These are phyloP conservation scores for Leptoteleia sp. DNA, from an alignment of 1,140 invertebrate genomes.

Conservation along the genomic window DNA sequence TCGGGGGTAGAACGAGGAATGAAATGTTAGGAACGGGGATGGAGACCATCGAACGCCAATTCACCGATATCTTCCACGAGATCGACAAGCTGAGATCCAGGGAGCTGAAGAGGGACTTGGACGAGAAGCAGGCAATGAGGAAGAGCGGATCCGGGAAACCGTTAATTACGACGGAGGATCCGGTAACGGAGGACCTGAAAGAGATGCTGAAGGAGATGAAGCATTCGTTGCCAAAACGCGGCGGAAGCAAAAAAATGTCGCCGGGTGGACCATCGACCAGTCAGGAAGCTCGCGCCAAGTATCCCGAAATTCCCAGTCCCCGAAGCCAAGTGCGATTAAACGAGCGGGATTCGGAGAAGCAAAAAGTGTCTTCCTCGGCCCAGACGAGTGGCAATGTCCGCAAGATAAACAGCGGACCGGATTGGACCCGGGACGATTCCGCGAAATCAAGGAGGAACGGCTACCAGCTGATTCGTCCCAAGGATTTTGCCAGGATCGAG, in stretches of 20 bases:
- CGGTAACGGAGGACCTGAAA: constrained; percentile 81
- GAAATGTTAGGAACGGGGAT: no score
- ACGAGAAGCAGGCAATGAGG: constrained; percentile 51
- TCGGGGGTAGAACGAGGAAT: no score
- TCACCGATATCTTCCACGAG: constrained; percentile 75
- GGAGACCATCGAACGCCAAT: constrained; percentile 71
- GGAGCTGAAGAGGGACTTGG: constrained; percentile 31
- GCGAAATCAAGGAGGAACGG: constrained; percentile 70
- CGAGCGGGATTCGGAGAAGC: constrained; percentile 57
- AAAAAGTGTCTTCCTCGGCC: constrained; percentile 81
- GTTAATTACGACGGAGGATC: constrained; percentile 78
- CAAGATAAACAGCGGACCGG: constrained; percentile 60
- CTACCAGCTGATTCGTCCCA: constrained; percentile 80
- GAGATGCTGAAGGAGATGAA: constrained; percentile 86
- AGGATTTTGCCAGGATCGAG: constrained; percentile 81
- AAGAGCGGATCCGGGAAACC: constrained; percentile 64
- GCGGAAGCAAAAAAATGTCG: constrained; percentile 62
- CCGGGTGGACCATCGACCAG: constrained; percentile 37
- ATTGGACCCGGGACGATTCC: background rate
- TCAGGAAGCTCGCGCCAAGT: constrained; percentile 5
- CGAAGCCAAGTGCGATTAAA: constrained; percentile 6
- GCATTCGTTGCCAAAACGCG: constrained; percentile 83
- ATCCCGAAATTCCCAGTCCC: background rate
- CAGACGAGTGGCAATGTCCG: constrained; percentile 81
- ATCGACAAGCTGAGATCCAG: constrained; percentile 72